Evolutionary conservation across 2,797 vertebrate species (phyloP), one percentile per base, ranked within the genome.

Genomic region (Mastacembelus armatus): DNA sequence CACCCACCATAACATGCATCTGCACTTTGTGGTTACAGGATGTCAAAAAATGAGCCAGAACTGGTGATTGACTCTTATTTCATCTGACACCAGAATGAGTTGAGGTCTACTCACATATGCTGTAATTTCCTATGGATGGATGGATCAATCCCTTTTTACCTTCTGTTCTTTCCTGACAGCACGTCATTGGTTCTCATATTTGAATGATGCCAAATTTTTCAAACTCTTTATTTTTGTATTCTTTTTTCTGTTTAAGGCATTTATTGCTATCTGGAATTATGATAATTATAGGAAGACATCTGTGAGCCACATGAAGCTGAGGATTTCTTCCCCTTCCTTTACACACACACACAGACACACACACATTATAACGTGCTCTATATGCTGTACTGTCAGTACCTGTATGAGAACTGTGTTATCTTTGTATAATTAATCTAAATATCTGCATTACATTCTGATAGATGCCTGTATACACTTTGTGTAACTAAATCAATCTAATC

Each of bases 11-110:
- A 51, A 57, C 15, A 9, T 16, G 36, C n/a, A 44, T 19, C 18
- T 10, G 22, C 57, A 38, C 47, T 71, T 45, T 44, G 42, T 47
- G 52, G 67, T 50, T 44, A 47, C 52, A 64, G 58, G 61, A 70
- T 64, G 52, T 44, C 57, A 74, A 47, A 76, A 58, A 83, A 77
- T 61, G 66, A 74, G 49, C 18, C 80, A 74, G 68, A 79, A 70
- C 67, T 60, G 24, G 27, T 77, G 51, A 80, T 36, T 65, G 54
- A 69, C 56, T 61, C 69, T 36, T 59, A 52, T 66, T 77, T 72
- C 16, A 60, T 66, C n/a, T 50, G 48, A 64, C 42, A 56, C 58
- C 43, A 32, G 33, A 72, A 42, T 8, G 29, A 39, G 22, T 9
- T 29, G 63, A 60, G 66, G 66, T 66, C 39, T n/a, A 0, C 40